Percentiles rank a stretch among this genome's conserved stretches.
phyloP scores from a whole-genome alignment of 2,797 vertebrate species.

The Clarias fuscus region DNA sequence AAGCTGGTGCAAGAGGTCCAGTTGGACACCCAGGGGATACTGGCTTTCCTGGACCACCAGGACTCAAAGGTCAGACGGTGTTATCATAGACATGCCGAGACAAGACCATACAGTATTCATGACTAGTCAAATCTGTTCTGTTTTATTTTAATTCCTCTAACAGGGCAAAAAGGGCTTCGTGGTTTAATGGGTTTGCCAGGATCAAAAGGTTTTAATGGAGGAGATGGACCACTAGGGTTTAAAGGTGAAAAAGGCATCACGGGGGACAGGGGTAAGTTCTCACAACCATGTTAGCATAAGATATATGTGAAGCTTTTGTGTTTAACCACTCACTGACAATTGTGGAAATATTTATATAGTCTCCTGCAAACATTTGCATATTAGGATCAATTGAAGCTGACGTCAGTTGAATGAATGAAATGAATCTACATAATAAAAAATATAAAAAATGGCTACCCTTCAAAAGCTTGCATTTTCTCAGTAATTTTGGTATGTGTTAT shows the following conservation, averaged over 20 bases:
- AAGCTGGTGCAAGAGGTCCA: conserved; percentile 8
- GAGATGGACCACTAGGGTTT: conserved; percentile 7
- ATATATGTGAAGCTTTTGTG: background rate
- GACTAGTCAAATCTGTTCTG: background rate
- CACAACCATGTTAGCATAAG: background rate
- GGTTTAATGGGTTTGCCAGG: conserved; percentile 30
- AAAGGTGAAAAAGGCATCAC: conserved; percentile 13
- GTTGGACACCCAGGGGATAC: conserved; percentile 6
- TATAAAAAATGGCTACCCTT: background rate
- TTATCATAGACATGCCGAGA: background rate
- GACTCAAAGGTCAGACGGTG: conserved; percentile 27
- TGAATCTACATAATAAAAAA: background rate
- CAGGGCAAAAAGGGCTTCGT: conserved; percentile 21
- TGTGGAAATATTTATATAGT: background rate
- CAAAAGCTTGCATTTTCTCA: background rate
- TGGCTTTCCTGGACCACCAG: conserved; percentile 24
- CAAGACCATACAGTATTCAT: background rate
- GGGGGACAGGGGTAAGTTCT: conserved; percentile 12
- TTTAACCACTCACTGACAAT: background rate
- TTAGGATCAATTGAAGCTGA: background rate
- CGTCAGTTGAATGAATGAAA: background rate
- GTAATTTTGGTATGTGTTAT: background rate
- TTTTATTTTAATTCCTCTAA: background rate
- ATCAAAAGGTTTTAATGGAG: conserved; percentile 17
- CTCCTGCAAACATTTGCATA: background rate